Evolutionary conservation across 2,888 invertebrate genomes (phyloP).

Genomic region (Chrysina gloriosa): DNA sequence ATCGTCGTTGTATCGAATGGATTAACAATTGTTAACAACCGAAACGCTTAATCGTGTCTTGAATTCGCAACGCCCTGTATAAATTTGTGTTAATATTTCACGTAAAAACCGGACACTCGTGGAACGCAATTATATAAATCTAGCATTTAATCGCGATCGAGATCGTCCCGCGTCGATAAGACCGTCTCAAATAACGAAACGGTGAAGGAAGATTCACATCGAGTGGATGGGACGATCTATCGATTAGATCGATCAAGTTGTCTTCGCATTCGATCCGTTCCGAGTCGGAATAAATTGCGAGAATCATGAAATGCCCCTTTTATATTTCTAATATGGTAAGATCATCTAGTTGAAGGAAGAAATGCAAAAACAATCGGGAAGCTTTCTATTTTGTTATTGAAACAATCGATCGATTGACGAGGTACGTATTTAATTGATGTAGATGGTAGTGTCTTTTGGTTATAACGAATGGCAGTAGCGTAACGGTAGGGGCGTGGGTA

Average conservation of each 20-base stretch:
- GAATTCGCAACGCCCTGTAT: not conserved
- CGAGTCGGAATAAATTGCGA: slow-evolving; percentile 16
- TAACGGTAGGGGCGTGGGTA: no score
- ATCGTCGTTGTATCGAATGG: no score
- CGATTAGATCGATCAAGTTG: slow-evolving; percentile 28
- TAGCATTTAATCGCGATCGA: slow-evolving; percentile 33
- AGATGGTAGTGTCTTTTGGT: no score
- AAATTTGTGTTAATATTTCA: slow-evolving; percentile 7
- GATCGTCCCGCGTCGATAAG: slow-evolving; percentile 26
- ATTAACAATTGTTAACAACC: no score
- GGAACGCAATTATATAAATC: slow-evolving; percentile 36
- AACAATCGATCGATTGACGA: not conserved
- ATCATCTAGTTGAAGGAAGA: not conserved
- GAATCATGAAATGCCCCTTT: slow-evolving; percentile 16
- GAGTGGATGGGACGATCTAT: not conserved
- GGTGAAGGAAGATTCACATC: slow-evolving; percentile 31
- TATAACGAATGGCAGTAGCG: no score
- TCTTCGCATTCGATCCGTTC: slow-evolving; percentile 2
- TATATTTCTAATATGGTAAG: slow-evolving; percentile 10
- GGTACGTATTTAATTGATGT: no score
- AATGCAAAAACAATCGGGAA: not conserved
- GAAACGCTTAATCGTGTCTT: no score
- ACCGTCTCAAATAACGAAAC: slow-evolving; percentile 5
- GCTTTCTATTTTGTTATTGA: not conserved
- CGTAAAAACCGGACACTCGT: slow-evolving; percentile 17